These are phyloP conservation scores for Neuroscelio doddi DNA, from an alignment of 2,888 invertebrate genomes.

Conservation along the genomic window DNA sequence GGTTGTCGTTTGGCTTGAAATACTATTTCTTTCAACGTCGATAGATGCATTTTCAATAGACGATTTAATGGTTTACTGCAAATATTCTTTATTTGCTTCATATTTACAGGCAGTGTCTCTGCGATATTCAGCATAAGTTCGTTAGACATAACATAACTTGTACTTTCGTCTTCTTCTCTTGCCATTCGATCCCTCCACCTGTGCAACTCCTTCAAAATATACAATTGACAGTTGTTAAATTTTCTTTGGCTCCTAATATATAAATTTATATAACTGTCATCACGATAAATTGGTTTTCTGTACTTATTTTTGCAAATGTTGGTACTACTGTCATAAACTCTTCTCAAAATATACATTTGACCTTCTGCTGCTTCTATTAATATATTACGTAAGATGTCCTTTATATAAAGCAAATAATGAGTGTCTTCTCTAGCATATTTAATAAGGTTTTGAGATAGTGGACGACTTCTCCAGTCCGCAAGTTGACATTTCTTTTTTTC, in stretches of 20 bases:
- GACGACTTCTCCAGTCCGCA: slow-evolving; percentile 79
- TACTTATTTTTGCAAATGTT: slow-evolving; percentile 86
- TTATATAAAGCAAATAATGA: slow-evolving; percentile 93
- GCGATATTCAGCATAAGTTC: slow-evolving; percentile 95
- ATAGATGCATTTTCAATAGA: slow-evolving; percentile 76
- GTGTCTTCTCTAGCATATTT: slow-evolving; percentile 95
- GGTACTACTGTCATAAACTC: slow-evolving; percentile 83
- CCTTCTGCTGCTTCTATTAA: slow-evolving; percentile 80
- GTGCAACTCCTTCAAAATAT: slow-evolving; percentile 86
- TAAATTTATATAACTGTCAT: slow-evolving; percentile 83
- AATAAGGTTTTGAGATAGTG: slow-evolving; percentile 86
- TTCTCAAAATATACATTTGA: slow-evolving; percentile 77
- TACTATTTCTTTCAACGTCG: slow-evolving; percentile 79
- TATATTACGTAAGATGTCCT: slow-evolving; percentile 84
- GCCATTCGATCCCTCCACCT: slow-evolving; percentile 92
- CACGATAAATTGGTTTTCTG: slow-evolving; percentile 81
- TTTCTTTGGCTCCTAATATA: slow-evolving; percentile 84
- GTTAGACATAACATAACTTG: slow-evolving; percentile 93
- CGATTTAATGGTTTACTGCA: slow-evolving; percentile 95
- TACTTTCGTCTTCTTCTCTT: slow-evolving; percentile 92
- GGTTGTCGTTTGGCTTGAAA: slow-evolving; percentile 80
- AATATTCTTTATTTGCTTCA: slow-evolving; percentile 94
- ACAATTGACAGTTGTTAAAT: slow-evolving; percentile 89
- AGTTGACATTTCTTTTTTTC: slow-evolving; percentile 93
- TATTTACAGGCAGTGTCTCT: slow-evolving; percentile 89